phyloP scores from a whole-genome alignment of 2,888 invertebrate species.

The Lasioglossum marginatum region DNA sequence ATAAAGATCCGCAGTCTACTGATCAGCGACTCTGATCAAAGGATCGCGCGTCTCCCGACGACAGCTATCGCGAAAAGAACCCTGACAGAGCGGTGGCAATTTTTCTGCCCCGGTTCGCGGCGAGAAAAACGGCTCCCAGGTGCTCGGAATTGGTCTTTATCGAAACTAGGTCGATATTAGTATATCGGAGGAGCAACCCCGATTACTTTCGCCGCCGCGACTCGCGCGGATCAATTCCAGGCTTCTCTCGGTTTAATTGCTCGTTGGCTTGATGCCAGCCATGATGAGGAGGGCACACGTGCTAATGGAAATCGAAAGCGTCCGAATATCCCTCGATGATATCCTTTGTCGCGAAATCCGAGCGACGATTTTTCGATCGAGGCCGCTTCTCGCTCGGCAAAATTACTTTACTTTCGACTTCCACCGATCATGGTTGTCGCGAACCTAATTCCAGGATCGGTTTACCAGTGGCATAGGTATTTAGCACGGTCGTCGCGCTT shows the following conservation, averaged over 20 bases:
- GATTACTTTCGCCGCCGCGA: constrained; percentile 25
- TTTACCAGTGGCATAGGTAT: constrained; percentile 2
- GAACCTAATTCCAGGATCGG: constrained; percentile 32
- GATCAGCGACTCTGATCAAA: neutral
- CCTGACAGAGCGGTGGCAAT: neutral
- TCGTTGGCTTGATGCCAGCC: constrained; percentile 1
- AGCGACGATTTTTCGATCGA: neutral
- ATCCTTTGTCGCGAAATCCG: neutral
- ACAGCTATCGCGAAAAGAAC: neutral
- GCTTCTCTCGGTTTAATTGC: constrained; percentile 17
- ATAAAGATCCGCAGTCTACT: too few species aligned
- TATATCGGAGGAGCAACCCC: neutral
- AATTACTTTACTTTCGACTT: neutral
- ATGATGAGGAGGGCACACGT: neutral
- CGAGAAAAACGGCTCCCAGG: neutral
- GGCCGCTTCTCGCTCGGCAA: too few species aligned
- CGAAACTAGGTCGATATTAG: constrained; percentile 23
- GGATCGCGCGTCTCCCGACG: neutral
- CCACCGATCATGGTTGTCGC: neutral
- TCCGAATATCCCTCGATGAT: neutral
- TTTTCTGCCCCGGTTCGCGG: neutral
- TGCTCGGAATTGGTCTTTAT: neutral
- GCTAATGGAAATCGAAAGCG: constrained; percentile 14
- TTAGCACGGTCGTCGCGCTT: constrained; percentile 32
- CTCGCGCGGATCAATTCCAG: constrained; percentile 9